A percentile compares a stretch with the other conserved stretches of the same genome.
Conservation (phyloP, 2,888 invertebrate species). For the Meganola albula region DNA sequence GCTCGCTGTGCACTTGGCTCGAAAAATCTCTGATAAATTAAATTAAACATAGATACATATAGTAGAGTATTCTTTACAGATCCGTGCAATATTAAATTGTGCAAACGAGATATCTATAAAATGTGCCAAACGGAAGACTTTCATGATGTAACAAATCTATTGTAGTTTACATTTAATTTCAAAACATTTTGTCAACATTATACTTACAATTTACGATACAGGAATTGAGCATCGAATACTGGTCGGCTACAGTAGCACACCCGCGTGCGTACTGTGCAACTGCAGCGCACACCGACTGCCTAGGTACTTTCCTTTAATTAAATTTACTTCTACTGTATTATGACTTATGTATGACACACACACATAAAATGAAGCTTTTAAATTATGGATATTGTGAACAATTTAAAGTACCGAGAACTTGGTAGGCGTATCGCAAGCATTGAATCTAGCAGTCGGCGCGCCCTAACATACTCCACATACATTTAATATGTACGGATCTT, state of each 20-base stretch:
- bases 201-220: slow-evolving; percentile 68
- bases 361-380: slow-evolving; percentile 9
- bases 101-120: slow-evolving; percentile 65
- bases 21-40: slow-evolving; percentile 34
- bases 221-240: slow-evolving; percentile 75
- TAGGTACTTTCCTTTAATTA: no score
- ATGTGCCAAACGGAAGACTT: slow-evolving; percentile 78
- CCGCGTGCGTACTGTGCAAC: slow-evolving; percentile 14
- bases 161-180: slow-evolving; percentile 78
- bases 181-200: slow-evolving; percentile 68
- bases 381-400: no score
- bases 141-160: slow-evolving; percentile 93
- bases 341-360: slow-evolving; percentile 14
- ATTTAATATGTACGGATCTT: slow-evolving; percentile 28
- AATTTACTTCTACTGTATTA: slow-evolving; percentile 5
- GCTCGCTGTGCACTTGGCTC: slow-evolving; percentile 72
- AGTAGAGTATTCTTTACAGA: slow-evolving; percentile 38
- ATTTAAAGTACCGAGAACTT: no score
- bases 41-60: slow-evolving; percentile 37
- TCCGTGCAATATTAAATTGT: slow-evolving; percentile 64
- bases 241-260: slow-evolving; percentile 32
- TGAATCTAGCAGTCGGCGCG: slow-evolving; percentile 41
- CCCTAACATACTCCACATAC: no score
- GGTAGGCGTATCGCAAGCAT: no score
- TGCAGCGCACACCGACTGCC: neutral